phyloP scores from a whole-genome alignment of 1,140 invertebrate species.

The Metopolophium dirhodum region DNA sequence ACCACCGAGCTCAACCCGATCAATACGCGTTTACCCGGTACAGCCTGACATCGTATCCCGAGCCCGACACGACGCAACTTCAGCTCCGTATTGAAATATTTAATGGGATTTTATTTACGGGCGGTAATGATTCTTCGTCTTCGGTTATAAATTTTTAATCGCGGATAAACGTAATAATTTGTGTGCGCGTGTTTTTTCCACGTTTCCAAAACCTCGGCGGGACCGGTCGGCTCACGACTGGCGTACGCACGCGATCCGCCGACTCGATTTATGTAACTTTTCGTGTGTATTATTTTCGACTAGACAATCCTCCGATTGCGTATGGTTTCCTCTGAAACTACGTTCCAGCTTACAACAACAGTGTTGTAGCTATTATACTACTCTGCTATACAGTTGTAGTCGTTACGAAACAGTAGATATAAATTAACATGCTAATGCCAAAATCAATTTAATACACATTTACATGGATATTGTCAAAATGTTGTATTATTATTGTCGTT shows the following conservation, averaged over 20 bases:
- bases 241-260: background rate
- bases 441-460: conserved; percentile 4
- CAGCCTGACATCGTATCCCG: too few relatives aligned
- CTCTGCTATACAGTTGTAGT: background rate
- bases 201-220: background rate
- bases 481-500: background rate
- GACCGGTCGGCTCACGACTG: background rate
- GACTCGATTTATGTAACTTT: background rate
- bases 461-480: background rate
- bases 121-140: background rate
- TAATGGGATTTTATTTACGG: background rate
- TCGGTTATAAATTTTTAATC: background rate
- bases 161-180: background rate
- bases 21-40: background rate
- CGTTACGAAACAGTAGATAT: background rate
- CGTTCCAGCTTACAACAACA: background rate
- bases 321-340: background rate
- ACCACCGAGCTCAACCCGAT: background rate
- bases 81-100: background rate
- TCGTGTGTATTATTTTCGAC: background rate
- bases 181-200: background rate
- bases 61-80: background rate
- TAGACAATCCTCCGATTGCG: background rate
- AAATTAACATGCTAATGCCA: conserved; percentile 1
- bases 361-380: background rate